phyloP scores from a whole-genome alignment of 2,888 invertebrate species.

The Ochlodes sylvanus region DNA sequence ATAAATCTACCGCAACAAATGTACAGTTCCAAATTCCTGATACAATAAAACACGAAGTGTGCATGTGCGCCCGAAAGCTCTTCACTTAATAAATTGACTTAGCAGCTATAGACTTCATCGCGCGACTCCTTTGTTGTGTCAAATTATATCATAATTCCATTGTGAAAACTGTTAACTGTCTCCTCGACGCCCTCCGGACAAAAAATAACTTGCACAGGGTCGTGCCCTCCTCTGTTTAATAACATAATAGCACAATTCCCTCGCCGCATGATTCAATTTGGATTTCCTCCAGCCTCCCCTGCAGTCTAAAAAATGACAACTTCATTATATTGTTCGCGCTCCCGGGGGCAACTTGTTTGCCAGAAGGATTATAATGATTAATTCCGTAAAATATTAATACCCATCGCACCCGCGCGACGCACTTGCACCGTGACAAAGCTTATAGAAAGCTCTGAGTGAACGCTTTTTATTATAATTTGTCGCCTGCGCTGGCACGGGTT shows the following conservation, averaged over 20 bases:
- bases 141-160: constrained; percentile 85
- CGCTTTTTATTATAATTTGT: constrained; percentile 37
- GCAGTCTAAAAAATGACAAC: constrained; percentile 84
- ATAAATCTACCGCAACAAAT: not conserved
- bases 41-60: constrained; percentile 32
- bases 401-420: constrained; percentile 77
- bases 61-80: constrained; percentile 36
- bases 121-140: constrained; percentile 70
- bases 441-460: constrained; percentile 55
- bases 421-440: constrained; percentile 72
- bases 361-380: constrained; percentile 84
- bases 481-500: constrained; percentile 27
- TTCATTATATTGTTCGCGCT: constrained; percentile 83
- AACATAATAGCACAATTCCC: constrained; percentile 89
- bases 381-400: constrained; percentile 84
- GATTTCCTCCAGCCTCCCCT: constrained; percentile 85
- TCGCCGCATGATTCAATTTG: constrained; percentile 88
- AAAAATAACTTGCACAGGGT: constrained; percentile 79
- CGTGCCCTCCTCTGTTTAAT: constrained; percentile 87
- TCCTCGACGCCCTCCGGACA: constrained; percentile 75
- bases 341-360: constrained; percentile 83
- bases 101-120: constrained; percentile 49
- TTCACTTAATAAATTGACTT: constrained; percentile 50
- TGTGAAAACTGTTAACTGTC: constrained; percentile 85
- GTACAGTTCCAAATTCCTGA: not conserved